Evolutionary conservation across 2,113 vertebrate species (phyloP).

Genomic region (Ochotona princeps): DNA sequence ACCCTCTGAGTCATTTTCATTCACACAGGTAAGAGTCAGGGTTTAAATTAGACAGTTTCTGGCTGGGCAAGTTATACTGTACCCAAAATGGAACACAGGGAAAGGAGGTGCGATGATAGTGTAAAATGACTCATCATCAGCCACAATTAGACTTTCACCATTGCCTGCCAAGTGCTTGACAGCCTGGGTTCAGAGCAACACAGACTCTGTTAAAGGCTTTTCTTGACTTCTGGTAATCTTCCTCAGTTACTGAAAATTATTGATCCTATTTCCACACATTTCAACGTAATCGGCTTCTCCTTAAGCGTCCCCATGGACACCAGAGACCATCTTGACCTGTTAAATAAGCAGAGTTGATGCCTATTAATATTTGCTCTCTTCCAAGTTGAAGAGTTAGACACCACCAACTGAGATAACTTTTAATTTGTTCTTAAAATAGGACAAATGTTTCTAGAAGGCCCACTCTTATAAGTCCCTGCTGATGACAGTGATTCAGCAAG

Average conservation of each 20-base stretch:
- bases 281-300: constrained; percentile 62
- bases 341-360: constrained; percentile 61
- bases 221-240: constrained; percentile 77
- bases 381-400: constrained; percentile 67
- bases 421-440: constrained; percentile 80
- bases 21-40: constrained; percentile 62
- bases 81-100: constrained; percentile 72
- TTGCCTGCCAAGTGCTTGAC: constrained; percentile 59
- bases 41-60: constrained; percentile 76
- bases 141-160: constrained; percentile 66
- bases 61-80: constrained; percentile 58
- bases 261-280: constrained; percentile 77
- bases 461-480: not conserved
- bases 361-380: constrained; percentile 71
- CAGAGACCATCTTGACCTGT: constrained; percentile 72
- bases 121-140: constrained; percentile 62
- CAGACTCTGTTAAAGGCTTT: not conserved
- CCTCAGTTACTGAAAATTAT: constrained; percentile 77
- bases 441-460: constrained; percentile 49
- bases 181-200: not conserved
- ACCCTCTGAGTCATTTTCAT: constrained; percentile 72
- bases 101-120: constrained; percentile 49
- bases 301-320: constrained; percentile 63
- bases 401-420: constrained; percentile 62
- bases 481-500: constrained; percentile 47